phyloP scores from a whole-genome alignment of 2,113 vertebrate genomes.

The Nematolebias whitei region DNA sequence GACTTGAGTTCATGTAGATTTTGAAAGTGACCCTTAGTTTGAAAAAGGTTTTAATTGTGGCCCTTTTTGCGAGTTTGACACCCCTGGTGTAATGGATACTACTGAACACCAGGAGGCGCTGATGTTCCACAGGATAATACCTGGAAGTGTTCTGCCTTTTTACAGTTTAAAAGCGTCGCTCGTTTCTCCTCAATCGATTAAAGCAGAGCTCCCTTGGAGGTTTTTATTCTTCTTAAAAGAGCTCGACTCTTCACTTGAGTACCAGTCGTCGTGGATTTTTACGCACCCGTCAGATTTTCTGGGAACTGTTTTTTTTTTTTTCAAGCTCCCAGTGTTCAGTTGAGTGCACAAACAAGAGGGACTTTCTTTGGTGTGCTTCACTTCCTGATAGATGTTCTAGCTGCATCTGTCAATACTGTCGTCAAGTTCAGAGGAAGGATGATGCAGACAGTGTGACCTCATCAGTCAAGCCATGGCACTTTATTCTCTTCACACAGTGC shows the following conservation, averaged over 20 bases:
- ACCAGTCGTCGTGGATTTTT: no score
- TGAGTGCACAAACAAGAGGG: not conserved
- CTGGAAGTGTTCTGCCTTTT: not conserved
- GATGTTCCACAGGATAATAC: not conserved
- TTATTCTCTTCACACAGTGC: constrained; percentile 78
- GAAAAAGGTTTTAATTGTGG: no score
- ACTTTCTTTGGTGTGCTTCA: not conserved
- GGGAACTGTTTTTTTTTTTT: not conserved
- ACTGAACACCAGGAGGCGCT: constrained; percentile 42
- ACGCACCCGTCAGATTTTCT: not conserved
- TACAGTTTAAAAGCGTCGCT: not conserved
- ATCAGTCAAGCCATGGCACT: constrained; percentile 63
- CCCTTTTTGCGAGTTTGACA: no score
- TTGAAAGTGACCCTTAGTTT: no score
- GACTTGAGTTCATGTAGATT: no score
- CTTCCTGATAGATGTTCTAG: not conserved
- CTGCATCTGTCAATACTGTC: constrained; percentile 1
- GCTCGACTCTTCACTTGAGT: not conserved
- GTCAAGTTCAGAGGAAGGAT: constrained; percentile 21
- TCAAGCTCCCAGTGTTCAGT: not conserved
- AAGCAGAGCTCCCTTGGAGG: not conserved
- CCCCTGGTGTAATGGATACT: no score
- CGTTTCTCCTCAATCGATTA: not conserved
- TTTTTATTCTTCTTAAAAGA: not conserved
- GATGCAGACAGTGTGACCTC: constrained; percentile 58